These are phyloP conservation scores for Piprites chloris DNA, from an alignment of 2,113 vertebrate species.

Conservation along the genomic window DNA sequence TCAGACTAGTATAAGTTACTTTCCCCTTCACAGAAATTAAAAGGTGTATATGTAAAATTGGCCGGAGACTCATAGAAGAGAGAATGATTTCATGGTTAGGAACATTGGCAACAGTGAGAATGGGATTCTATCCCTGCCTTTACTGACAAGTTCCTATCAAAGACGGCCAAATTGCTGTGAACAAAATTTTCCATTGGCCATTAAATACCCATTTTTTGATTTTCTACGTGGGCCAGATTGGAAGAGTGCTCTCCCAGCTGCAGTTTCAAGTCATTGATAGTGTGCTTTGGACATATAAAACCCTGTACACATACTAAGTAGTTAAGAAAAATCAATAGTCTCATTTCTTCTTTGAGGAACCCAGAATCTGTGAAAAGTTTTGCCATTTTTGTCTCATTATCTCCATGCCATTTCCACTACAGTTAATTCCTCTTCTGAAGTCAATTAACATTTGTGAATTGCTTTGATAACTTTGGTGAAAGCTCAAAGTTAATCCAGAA, in stretches of 20 bases:
- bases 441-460: neutral
- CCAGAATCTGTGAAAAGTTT: neutral
- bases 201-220: neutral
- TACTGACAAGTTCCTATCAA: neutral
- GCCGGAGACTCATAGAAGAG: neutral
- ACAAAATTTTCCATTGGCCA: neutral
- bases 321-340: constrained; percentile 1
- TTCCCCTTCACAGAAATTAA: neutral
- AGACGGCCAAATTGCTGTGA: neutral
- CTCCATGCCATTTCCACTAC: neutral
- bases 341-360: neutral
- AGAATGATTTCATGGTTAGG: neutral
- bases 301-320: neutral
- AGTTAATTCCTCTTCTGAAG: neutral
- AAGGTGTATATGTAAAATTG: neutral
- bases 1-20: neutral
- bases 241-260: neutral
- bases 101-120: neutral
- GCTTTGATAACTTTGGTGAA: neutral
- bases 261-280: neutral
- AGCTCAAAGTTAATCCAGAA: neutral
- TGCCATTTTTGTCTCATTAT: neutral
- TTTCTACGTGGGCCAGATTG: neutral
- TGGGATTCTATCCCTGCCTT: neutral
- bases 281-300: neutral